Evolutionary conservation across 2,113 vertebrate species (phyloP).

Genomic region (Entelurus aequoreus): DNA sequence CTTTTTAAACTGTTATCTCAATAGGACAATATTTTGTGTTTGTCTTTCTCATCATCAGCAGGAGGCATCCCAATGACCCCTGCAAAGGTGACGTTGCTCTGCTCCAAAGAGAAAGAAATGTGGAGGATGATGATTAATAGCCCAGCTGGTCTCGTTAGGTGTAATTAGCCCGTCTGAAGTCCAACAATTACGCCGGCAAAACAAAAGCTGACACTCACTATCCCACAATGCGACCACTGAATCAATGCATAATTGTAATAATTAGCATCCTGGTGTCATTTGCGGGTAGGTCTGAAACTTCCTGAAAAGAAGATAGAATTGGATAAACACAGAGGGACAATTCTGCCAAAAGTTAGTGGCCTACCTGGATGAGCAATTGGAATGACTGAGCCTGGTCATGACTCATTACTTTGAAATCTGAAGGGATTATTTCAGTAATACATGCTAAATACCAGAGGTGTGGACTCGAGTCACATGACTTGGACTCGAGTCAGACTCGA

Average conservation of each 20-base stretch:
- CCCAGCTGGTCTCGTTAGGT: constrained; percentile 65
- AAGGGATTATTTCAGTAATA: background rate
- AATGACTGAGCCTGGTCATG: constrained; percentile 32
- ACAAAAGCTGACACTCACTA: constrained; percentile 56
- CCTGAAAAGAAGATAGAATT: constrained; percentile 41
- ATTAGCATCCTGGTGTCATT: constrained; percentile 68
- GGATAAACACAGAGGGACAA: constrained; percentile 55
- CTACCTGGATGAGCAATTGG: constrained; percentile 28
- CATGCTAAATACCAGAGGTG: no score
- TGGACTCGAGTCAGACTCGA: no score
- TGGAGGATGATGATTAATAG: constrained; percentile 68
- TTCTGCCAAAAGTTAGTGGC: constrained; percentile 56
- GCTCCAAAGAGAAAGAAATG: constrained; percentile 48
- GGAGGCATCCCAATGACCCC: constrained; percentile 47
- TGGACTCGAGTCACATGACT: no score
- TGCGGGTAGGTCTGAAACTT: constrained; percentile 55
- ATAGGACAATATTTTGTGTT: constrained; percentile 50
- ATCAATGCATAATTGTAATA: constrained; percentile 77
- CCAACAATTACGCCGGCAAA: constrained; percentile 70
- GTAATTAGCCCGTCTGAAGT: constrained; percentile 74
- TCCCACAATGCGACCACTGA: constrained; percentile 56
- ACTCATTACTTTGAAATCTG: background rate
- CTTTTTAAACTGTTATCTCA: background rate
- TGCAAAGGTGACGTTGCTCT: constrained; percentile 48
- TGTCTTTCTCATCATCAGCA: constrained; percentile 40